Conservation (phyloP, 2,797 vertebrate species). For the Crax fasciolata region DNA sequence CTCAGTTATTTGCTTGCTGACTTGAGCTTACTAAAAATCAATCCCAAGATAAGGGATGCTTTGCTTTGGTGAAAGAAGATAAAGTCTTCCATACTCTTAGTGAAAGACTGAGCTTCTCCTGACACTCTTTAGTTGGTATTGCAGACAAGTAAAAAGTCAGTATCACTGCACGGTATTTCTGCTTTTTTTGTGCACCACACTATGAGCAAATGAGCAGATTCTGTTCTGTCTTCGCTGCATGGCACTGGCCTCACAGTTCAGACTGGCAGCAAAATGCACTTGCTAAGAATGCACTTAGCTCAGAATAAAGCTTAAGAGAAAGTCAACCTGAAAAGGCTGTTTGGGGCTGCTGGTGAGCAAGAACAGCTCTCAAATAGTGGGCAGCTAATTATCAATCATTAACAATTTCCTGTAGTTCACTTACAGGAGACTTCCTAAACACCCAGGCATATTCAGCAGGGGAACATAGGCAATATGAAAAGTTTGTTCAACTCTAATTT, state of each 20-base stretch:
- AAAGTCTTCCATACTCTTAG: neutral
- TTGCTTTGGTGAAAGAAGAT: neutral
- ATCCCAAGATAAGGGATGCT: rapidly evolving
- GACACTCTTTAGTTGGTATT: neutral
- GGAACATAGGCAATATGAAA: neutral
- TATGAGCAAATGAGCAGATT: neutral
- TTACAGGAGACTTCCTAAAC: neutral
- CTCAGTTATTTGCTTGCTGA: neutral
- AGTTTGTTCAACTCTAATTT: neutral
- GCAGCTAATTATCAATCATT: neutral
- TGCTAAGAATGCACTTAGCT: neutral
- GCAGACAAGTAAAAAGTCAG: neutral
- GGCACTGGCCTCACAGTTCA: rapidly evolving
- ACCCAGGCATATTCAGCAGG: neutral
- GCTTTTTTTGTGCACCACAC: neutral
- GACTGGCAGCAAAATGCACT: neutral
- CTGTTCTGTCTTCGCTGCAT: neutral
- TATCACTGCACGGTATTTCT: neutral
- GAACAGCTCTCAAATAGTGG: neutral
- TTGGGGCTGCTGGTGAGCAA: neutral
- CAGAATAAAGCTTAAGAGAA: neutral
- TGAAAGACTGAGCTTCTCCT: neutral
- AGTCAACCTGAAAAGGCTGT: neutral
- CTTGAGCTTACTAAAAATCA: neutral
- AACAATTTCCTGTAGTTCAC: neutral